A percentile compares a stretch with the other conserved stretches of the same genome.
These are phyloP conservation scores for Operophtera brumata DNA, from an alignment of 2,888 invertebrate genomes.

Conservation along the genomic window DNA sequence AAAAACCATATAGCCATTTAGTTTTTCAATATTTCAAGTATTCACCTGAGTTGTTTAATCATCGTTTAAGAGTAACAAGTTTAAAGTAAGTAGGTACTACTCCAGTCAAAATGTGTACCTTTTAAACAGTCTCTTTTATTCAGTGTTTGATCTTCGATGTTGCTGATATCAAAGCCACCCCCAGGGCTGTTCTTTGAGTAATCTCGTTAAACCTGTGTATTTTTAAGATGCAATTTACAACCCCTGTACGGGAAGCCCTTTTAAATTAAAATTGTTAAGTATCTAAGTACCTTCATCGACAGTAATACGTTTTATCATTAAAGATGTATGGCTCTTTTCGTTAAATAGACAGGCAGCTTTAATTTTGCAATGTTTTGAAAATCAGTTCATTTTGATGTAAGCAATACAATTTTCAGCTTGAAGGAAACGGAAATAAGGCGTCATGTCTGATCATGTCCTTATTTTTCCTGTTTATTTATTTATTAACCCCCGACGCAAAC, in stretches of 20 bases:
- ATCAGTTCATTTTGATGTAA: neutral
- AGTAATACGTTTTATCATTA: constrained; percentile 42
- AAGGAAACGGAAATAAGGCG: neutral
- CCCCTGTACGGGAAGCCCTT: constrained; percentile 57
- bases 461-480: too few species aligned
- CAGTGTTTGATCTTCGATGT: constrained; percentile 64
- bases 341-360: constrained; percentile 25
- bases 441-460: neutral
- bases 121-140: constrained; percentile 52
- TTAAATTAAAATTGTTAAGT: constrained; percentile 61
- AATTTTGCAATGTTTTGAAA: neutral
- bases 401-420: neutral
- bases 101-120: constrained; percentile 37
- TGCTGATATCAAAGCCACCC: constrained; percentile 64
- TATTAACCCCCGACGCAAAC: too few species aligned
- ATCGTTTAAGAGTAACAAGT: constrained; percentile 32
- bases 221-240: constrained; percentile 68
- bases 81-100: neutral
- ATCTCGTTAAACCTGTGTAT: constrained; percentile 69
- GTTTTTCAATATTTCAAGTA: constrained; percentile 8
- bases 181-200: constrained; percentile 44
- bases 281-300: constrained; percentile 41
- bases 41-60: constrained; percentile 34
- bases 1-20: too few species aligned
- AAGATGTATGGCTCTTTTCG: constrained; percentile 39